A percentile compares a stretch with the other conserved stretches of the same genome.
phyloP scores from a whole-genome alignment of 2,113 vertebrate species.

The Cyanoliseus patagonus region DNA sequence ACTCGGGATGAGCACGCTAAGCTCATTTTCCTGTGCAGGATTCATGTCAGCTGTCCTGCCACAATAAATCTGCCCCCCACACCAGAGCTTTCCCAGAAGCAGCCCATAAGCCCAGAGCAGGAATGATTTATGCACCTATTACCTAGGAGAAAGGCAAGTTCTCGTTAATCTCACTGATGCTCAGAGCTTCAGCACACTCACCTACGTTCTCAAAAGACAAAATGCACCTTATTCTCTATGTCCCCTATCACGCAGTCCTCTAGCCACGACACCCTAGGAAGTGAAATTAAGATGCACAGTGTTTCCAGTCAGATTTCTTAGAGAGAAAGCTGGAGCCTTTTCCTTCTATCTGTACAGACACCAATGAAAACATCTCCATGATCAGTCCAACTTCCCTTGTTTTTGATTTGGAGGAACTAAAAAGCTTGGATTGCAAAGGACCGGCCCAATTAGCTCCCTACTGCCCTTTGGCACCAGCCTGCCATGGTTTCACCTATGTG shows the following conservation, averaged over 20 bases:
- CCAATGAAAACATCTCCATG: accelerated
- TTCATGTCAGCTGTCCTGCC: background rate
- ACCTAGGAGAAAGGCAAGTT: background rate
- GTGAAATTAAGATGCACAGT: background rate
- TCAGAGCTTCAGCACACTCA: background rate
- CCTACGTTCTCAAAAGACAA: background rate
- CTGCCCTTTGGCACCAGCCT: background rate
- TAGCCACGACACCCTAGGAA: background rate
- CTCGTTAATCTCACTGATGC: background rate
- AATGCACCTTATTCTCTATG: background rate
- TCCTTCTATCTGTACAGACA: background rate
- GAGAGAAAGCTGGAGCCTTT: background rate
- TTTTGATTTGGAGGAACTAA: background rate
- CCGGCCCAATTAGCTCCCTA: background rate
- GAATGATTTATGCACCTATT: background rate
- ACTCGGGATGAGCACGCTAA: background rate
- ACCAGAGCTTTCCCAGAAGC: background rate
- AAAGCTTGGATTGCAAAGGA: background rate
- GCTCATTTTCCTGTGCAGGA: background rate
- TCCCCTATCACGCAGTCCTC: background rate
- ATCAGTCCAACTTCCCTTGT: background rate
- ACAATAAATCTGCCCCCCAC: background rate
- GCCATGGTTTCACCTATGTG: background rate
- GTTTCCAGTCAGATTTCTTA: background rate
- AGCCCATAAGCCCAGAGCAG: background rate